Evolutionary conservation across 1,140 invertebrate species (phyloP).

Genomic region (Cherax destructor): DNA sequence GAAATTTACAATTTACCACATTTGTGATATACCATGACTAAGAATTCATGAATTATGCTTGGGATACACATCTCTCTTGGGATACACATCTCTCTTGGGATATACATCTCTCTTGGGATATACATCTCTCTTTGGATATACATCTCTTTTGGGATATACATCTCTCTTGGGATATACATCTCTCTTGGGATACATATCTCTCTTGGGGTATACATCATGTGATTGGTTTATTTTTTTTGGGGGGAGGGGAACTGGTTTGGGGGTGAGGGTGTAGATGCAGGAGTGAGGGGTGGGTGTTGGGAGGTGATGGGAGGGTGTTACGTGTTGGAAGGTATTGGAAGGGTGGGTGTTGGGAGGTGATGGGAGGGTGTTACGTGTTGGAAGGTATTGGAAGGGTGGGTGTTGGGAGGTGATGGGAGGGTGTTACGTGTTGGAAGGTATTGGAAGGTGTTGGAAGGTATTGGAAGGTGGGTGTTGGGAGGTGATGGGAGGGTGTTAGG

Average conservation of each 20-base stretch:
- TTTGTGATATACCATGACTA: no score
- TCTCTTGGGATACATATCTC: no score
- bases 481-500: no score
- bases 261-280: neutral
- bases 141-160: no score
- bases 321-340: neutral
- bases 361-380: no score
- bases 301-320: neutral
- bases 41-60: no score
- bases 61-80: no score
- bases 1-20: no score
- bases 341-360: neutral
- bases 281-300: neutral
- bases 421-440: no score
- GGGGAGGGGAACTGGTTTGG: neutral
- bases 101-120: neutral
- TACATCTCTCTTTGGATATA: neutral
- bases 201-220: neutral
- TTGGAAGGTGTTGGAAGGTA: no score
- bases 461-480: neutral
- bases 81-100: no score
- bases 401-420: neutral
- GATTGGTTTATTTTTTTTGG: neutral
- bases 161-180: no score
- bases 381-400: neutral